Evolutionary conservation across 2,113 vertebrate genomes (phyloP).

Genomic region (Nycticryphes semicollaris): DNA sequence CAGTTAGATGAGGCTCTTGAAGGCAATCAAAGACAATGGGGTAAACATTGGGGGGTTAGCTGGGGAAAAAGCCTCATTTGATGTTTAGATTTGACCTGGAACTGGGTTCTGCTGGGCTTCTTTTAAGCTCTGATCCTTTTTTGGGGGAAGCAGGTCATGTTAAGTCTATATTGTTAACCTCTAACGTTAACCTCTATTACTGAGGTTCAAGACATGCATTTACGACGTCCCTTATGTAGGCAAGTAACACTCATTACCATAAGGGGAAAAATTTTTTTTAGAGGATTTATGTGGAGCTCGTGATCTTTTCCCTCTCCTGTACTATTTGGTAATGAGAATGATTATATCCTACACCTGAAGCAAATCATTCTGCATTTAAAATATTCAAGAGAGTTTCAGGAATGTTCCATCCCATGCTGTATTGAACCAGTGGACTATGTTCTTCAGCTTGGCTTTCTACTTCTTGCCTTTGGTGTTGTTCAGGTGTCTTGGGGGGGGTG

Average conservation of each 20-base stretch:
- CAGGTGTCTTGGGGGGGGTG: neutral
- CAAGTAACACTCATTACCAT: fast-evolving
- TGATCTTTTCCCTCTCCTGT: fast-evolving
- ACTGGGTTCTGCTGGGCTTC: neutral
- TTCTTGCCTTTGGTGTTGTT: neutral
- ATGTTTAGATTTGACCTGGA: neutral
- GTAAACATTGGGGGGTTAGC: fast-evolving
- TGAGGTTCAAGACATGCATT: neutral
- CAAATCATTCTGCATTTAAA: neutral
- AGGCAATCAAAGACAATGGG: fast-evolving
- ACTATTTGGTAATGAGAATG: neutral
- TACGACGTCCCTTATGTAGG: neutral
- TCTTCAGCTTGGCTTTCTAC: neutral
- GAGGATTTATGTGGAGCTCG: neutral
- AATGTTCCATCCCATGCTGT: fast-evolving
- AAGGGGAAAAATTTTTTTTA: fast-evolving
- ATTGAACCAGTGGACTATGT: neutral
- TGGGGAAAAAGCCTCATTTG: neutral
- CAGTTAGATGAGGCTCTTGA: neutral
- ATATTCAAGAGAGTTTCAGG: neutral
- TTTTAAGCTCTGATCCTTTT: neutral
- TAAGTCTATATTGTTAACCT: neutral
- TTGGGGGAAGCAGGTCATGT: neutral
- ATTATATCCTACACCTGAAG: too few species aligned
- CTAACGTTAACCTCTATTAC: too few species aligned